Evolutionary conservation across 2,113 vertebrate genomes (phyloP).

Genomic region (Synchiropus splendidus): DNA sequence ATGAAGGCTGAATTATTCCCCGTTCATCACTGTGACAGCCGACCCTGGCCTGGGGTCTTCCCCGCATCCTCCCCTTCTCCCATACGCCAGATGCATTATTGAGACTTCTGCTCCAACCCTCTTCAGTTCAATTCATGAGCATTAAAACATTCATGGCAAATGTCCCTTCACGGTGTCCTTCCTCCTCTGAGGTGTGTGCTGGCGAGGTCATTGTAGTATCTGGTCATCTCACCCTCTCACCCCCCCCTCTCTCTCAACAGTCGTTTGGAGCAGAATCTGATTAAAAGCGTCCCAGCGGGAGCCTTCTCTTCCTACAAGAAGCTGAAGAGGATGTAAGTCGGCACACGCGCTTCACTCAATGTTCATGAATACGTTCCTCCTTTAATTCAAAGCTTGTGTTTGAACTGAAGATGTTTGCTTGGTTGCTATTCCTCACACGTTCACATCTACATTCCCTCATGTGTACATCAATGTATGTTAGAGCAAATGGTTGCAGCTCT

Average conservation of each 20-base stretch:
- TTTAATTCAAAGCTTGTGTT: background rate
- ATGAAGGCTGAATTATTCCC: conserved; percentile 36
- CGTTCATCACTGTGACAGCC: conserved; percentile 61
- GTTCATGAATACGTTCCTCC: too few species aligned
- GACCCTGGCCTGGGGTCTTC: conserved; percentile 60
- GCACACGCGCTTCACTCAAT: background rate
- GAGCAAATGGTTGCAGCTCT: too few species aligned
- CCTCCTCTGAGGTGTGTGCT: too few species aligned
- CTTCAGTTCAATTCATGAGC: too few species aligned
- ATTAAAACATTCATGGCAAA: too few species aligned
- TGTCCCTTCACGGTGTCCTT: too few species aligned
- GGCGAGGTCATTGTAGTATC: too few species aligned
- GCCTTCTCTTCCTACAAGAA: conserved; percentile 94
- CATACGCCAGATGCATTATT: too few species aligned
- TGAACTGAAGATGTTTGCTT: conserved; percentile 1
- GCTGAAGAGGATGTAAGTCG: conserved; percentile 95
- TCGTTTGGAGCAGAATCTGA: conserved; percentile 96
- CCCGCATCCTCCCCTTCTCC: conserved; percentile 28
- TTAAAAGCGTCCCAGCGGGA: conserved; percentile 85
- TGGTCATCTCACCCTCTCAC: background rate
- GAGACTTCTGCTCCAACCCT: too few species aligned
- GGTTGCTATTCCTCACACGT: background rate
- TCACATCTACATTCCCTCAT: background rate
- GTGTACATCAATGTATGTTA: background rate
- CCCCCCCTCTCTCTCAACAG: conserved; percentile 59